Conservation (phyloP, 2,888 invertebrate genomes). For the Unio pictorum region DNA sequence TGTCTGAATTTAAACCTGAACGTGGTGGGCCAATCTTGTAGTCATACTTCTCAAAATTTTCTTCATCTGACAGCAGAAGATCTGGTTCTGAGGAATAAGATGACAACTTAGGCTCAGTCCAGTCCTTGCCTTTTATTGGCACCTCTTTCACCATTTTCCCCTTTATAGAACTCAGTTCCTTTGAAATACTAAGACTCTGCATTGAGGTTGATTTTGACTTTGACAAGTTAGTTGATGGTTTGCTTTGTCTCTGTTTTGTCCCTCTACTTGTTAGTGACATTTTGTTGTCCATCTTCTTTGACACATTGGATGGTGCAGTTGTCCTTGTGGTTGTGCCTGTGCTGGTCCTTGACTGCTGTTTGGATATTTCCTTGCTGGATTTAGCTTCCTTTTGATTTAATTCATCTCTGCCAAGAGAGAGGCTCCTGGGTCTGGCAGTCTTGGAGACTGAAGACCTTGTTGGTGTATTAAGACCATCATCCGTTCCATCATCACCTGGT, state of each 20-base stretch:
- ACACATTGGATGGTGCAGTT: slow-evolving; percentile 2
- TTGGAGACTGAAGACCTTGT: slow-evolving; percentile 10
- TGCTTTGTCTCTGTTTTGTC: too few species aligned
- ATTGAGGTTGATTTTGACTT: slow-evolving; percentile 33
- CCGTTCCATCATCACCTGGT: too few species aligned
- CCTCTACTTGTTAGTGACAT: too few species aligned
- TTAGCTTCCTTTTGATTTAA: not conserved
- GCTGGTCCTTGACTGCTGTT: slow-evolving; percentile 5
- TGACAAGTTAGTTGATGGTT: slow-evolving; percentile 15
- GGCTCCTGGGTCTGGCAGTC: slow-evolving; percentile 25
- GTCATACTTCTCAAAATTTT: slow-evolving; percentile 21
- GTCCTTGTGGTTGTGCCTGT: slow-evolving; percentile 16
- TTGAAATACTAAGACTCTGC: slow-evolving; percentile 15
- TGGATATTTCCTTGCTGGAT: slow-evolving; percentile 4
- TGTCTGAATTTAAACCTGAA: slow-evolving; percentile 19
- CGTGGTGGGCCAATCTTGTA: slow-evolving; percentile 21
- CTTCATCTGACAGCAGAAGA: slow-evolving; percentile 33
- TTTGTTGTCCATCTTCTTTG: too few species aligned
- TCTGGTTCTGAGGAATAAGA: slow-evolving; percentile 53
- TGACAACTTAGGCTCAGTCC: slow-evolving; percentile 28
- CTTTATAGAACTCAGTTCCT: slow-evolving; percentile 12
- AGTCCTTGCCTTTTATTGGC: slow-evolving; percentile 22
- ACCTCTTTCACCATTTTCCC: slow-evolving; percentile 17
- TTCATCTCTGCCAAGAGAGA: slow-evolving; percentile 23
- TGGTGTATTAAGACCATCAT: slow-evolving; percentile 8